Conservation (phyloP, 1,140 invertebrate genomes). For the Colletes gigas region DNA sequence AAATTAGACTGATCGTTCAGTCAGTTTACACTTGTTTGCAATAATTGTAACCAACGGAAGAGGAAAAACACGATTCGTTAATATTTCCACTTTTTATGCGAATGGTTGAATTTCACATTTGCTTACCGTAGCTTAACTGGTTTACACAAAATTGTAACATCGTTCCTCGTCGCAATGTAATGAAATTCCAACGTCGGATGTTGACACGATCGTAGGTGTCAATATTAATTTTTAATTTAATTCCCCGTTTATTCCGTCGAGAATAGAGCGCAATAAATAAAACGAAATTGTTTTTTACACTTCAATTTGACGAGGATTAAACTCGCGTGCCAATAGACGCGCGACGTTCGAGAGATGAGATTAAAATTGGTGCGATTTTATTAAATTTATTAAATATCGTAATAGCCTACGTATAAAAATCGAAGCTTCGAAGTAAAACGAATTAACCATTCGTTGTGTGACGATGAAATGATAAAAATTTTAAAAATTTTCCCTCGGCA, state of each 20-base stretch:
- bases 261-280: background rate
- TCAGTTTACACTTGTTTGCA: background rate
- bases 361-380: background rate
- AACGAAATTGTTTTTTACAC: background rate
- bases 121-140: no score
- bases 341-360: background rate
- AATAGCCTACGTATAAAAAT: background rate
- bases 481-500: no score
- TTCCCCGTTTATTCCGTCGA: background rate
- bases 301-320: background rate
- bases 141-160: background rate
- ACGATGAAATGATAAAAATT: background rate
- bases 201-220: background rate
- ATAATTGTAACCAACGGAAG: background rate
- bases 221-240: background rate
- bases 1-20: background rate
- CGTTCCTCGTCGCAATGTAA: no score
- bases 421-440: background rate
- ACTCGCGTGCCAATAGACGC: background rate
- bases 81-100: no score
- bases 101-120: no score
- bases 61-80: no score
- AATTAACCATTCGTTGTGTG: background rate
- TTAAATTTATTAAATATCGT: background rate
- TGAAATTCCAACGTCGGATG: no score